Evolutionary conservation across 23 tunicate species (phyloP).

Genomic region (Diplosoma virens): DNA sequence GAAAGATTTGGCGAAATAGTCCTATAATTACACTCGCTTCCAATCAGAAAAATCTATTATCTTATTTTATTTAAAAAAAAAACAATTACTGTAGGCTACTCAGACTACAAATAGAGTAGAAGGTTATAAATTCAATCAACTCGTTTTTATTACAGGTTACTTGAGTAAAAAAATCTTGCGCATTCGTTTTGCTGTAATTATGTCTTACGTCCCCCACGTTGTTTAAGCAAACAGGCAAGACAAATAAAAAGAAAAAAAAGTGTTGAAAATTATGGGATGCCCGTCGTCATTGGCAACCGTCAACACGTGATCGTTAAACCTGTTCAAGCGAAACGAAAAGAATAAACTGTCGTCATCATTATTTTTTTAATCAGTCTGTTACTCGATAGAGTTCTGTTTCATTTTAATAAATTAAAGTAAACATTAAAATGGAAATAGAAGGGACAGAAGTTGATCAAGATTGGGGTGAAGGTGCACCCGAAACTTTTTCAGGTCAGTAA

Average conservation of each 20-base stretch:
- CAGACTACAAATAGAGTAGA: too few relatives aligned
- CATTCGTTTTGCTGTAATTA: too few relatives aligned
- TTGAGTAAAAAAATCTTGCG: too few relatives aligned
- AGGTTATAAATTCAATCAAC: too few relatives aligned
- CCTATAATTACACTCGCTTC: too few relatives aligned
- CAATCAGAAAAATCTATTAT: too few relatives aligned
- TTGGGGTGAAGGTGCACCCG: neutral
- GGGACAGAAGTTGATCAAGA: conserved; percentile 1
- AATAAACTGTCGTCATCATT: conserved; percentile 46
- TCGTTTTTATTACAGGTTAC: too few relatives aligned
- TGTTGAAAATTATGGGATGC: conserved; percentile 61
- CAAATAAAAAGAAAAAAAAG: neutral
- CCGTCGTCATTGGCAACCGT: conserved; percentile 62
- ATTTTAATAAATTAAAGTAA: neutral
- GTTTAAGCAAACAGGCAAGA: too few relatives aligned
- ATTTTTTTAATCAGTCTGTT: conserved; percentile 12
- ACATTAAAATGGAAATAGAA: neutral
- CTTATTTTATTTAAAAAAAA: too few relatives aligned
- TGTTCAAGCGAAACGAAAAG: conserved; percentile 56
- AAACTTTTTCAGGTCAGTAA: conserved; percentile 4
- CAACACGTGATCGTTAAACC: conserved; percentile 53
- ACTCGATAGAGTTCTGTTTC: neutral
- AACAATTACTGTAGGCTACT: too few relatives aligned
- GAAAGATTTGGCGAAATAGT: too few relatives aligned
- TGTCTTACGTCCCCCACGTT: too few relatives aligned